Percentiles rank a stretch among this genome's conserved stretches.
Evolutionary conservation across 2,113 vertebrate species (phyloP).

Genomic region (Puffinus mauretanicus): DNA sequence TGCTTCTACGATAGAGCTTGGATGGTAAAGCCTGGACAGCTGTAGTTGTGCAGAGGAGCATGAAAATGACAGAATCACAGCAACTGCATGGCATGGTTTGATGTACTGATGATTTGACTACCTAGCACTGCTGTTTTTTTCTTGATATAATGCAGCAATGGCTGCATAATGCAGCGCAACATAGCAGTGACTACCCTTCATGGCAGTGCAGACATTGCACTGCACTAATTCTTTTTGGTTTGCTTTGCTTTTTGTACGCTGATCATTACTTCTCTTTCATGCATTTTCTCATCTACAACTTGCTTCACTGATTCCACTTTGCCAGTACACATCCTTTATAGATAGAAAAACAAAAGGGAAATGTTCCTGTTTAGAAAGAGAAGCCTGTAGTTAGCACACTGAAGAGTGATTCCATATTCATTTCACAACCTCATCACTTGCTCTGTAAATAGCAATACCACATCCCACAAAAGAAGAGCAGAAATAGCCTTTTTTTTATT

Average conservation of each 20-base stretch:
- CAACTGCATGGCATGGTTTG: background rate
- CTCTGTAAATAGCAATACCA: background rate
- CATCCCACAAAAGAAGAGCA: background rate
- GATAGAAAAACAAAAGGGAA: conserved; percentile 9
- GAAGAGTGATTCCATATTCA: conserved; percentile 10
- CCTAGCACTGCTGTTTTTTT: background rate
- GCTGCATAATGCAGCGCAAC: background rate
- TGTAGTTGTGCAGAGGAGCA: background rate
- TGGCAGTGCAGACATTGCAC: background rate
- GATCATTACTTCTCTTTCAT: conserved; percentile 12
- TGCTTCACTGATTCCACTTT: conserved; percentile 17
- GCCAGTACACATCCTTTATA: background rate
- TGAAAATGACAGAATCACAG: background rate
- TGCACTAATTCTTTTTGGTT: background rate
- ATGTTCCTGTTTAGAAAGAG: conserved; percentile 39
- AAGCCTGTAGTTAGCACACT: background rate
- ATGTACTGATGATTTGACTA: background rate
- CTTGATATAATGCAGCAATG: background rate
- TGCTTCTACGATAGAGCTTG: background rate
- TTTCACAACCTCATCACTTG: background rate
- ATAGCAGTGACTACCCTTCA: background rate
- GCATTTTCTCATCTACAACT: conserved; percentile 16
- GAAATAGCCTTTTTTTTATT: background rate
- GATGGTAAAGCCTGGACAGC: background rate
- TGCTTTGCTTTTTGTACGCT: background rate